phyloP scores from a whole-genome alignment of 2,888 invertebrate species.

The Julus scanicus region DNA sequence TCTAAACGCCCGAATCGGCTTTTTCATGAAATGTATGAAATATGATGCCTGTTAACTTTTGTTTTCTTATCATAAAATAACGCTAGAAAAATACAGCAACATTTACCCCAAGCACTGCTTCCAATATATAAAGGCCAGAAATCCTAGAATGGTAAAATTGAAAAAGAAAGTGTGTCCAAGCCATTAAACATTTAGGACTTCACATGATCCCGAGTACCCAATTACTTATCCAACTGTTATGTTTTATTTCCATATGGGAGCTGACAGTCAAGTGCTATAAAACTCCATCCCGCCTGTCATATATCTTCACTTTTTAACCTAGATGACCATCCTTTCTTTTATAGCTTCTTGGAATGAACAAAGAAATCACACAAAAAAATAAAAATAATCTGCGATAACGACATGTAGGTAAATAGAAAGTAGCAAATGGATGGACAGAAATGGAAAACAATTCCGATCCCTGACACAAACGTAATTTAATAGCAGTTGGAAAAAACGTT shows the following conservation, averaged over 20 bases:
- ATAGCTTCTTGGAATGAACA: neutral
- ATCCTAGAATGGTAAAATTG: conserved; percentile 30
- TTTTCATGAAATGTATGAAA: conserved; percentile 42
- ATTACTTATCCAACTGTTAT: conserved; percentile 51
- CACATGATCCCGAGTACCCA: conserved; percentile 29
- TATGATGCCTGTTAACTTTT: conserved; percentile 43
- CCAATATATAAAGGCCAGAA: neutral
- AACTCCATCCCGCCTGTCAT: conserved; percentile 48
- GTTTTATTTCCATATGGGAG: conserved; percentile 55
- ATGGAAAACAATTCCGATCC: neutral
- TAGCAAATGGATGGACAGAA: neutral
- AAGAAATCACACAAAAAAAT: neutral
- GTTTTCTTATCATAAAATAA: conserved; percentile 43
- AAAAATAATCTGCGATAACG: conserved; percentile 32
- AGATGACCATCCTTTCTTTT: conserved; percentile 46
- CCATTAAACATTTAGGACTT: conserved; percentile 49
- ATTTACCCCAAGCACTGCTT: neutral
- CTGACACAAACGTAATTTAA: neutral
- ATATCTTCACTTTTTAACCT: conserved; percentile 53
- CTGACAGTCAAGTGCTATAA: conserved; percentile 51
- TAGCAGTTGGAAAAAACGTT: neutral
- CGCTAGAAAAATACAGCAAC: neutral
- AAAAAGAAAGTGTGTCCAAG: conserved; percentile 40
- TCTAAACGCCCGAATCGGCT: neutral
- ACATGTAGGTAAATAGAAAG: neutral